Evolutionary conservation across 2,888 invertebrate genomes (phyloP).

Genomic region (Ormyrus pomaceus): DNA sequence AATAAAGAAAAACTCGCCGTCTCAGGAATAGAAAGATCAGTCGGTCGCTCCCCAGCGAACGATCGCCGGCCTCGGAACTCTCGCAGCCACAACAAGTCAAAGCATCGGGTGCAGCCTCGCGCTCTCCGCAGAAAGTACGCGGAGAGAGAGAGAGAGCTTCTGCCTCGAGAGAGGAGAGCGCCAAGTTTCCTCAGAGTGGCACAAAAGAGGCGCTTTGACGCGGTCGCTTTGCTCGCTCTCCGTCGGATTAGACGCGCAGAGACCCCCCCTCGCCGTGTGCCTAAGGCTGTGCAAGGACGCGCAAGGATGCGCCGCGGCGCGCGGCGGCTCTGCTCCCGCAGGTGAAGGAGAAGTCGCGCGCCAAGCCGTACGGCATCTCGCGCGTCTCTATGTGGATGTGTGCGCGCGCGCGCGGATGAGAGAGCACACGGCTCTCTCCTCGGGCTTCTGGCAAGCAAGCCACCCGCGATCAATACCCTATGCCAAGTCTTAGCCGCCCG

Average conservation of each 20-base stretch:
- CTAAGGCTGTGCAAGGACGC: slow-evolving; percentile 60
- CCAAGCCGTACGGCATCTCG: not conserved
- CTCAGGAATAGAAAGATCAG: too few species aligned
- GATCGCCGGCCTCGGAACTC: slow-evolving; percentile 26
- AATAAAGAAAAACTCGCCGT: too few species aligned
- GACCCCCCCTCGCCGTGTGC: not conserved
- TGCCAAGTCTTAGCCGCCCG: not conserved
- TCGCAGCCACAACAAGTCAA: not conserved
- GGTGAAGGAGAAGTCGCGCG: slow-evolving; percentile 68
- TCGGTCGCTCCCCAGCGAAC: not conserved
- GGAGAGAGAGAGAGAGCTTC: not conserved
- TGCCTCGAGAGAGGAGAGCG: not conserved
- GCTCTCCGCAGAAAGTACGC: not conserved
- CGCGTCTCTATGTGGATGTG: not conserved
- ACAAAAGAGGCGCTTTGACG: slow-evolving; percentile 50
- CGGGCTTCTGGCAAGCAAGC: too few species aligned
- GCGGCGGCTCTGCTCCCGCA: slow-evolving; percentile 60
- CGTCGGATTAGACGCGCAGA: slow-evolving; percentile 47
- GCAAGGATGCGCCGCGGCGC: slow-evolving; percentile 62
- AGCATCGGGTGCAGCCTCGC: slow-evolving; percentile 13
- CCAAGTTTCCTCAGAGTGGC: slow-evolving; percentile 31
- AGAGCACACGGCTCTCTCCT: not conserved
- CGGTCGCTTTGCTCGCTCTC: slow-evolving; percentile 44
- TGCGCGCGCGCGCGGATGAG: not conserved
- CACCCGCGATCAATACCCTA: slow-evolving; percentile 21